Evolutionary conservation across 2,797 vertebrate genomes (phyloP), one percentile per base, ranked within the genome.

Genomic region (Meriones psammophilus): DNA sequence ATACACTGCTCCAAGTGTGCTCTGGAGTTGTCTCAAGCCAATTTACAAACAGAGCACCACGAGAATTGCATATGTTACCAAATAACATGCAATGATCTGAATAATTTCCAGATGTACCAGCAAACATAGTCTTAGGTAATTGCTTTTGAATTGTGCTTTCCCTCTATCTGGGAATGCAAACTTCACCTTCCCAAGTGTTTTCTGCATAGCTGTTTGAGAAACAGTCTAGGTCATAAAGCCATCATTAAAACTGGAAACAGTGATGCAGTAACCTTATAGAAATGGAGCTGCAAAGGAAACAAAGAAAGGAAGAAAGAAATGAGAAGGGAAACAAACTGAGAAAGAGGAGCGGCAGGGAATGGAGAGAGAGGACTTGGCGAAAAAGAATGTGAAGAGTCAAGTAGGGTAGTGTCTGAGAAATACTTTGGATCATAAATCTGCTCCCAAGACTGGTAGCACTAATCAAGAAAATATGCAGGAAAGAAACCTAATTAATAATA

Each of bases 21-120:
- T 94, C 36, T 92, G 80, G 94, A 95, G 88, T 90, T 39, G 7
- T 18, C 60, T 94, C 56, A 58, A 60, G 30, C 80, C 84, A 89
- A 69, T 28, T 91, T 88, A 56, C 18, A 88, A n/a, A 9, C 8
- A 56, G 20, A 26, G 0, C 77, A 33, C 77, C 76, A 39, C 83
- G 62, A 94, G 68, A 91, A 92, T 8, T 69, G 36, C 60, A 36
- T 14, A 0, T 77, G 4, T 60, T 81, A 79, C 71, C 50, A 92
- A 81, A 92, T 89, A 33, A 80, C 6, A 58, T 79, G 26, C 39
- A 80, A 6, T 0, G 30, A 95, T 58, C 73, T 71, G 15, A 88
- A 62, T 81, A 78, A 91, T 79, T 91, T 20, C 66, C 50, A 36
- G 74, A 46, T 95, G 18, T 62, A 36, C 56, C 50, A 90, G 66